phyloP scores from a whole-genome alignment of 2,888 invertebrate species.

The Drosophila leonis region DNA sequence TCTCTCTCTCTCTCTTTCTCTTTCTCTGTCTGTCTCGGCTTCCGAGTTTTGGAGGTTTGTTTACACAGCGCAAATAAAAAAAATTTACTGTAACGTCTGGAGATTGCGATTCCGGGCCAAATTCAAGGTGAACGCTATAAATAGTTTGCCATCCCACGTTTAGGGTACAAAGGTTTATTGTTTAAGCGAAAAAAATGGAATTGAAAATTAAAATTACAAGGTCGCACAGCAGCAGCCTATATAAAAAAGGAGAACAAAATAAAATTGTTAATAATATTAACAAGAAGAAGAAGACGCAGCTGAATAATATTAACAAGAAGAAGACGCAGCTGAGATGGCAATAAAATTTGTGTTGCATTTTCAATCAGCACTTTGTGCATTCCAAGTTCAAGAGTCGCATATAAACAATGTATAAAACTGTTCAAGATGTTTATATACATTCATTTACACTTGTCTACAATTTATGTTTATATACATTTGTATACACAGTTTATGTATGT shows the following conservation, averaged over 20 bases:
- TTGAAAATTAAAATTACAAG: constrained; percentile 22
- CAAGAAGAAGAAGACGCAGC: background rate
- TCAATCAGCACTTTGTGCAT: constrained; percentile 50
- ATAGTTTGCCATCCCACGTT: constrained; percentile 33
- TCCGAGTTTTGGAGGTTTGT: constrained; percentile 65
- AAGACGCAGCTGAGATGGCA: constrained; percentile 12
- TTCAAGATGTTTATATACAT: constrained; percentile 10
- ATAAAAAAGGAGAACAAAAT: constrained; percentile 1
- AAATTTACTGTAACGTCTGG: constrained; percentile 18
- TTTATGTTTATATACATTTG: constrained; percentile 22
- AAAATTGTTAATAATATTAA: background rate
- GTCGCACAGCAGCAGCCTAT: constrained; percentile 5
- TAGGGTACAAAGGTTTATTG: constrained; percentile 44
- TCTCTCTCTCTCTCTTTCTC: background rate
- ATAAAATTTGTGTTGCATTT: constrained; percentile 41
- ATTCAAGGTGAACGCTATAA: constrained; percentile 46
- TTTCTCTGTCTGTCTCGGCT: constrained; percentile 11
- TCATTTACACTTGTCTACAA: background rate
- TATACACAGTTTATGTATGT: constrained; percentile 7
- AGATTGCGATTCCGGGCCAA: constrained; percentile 38
- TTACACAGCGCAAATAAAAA: constrained; percentile 47
- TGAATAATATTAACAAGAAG: background rate
- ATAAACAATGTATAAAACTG: constrained; percentile 45
- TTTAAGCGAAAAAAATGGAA: constrained; percentile 9
- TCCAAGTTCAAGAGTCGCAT: constrained; percentile 72